phyloP scores from a whole-genome alignment of 1,140 invertebrate genomes.

The Chrysopa pallens region DNA sequence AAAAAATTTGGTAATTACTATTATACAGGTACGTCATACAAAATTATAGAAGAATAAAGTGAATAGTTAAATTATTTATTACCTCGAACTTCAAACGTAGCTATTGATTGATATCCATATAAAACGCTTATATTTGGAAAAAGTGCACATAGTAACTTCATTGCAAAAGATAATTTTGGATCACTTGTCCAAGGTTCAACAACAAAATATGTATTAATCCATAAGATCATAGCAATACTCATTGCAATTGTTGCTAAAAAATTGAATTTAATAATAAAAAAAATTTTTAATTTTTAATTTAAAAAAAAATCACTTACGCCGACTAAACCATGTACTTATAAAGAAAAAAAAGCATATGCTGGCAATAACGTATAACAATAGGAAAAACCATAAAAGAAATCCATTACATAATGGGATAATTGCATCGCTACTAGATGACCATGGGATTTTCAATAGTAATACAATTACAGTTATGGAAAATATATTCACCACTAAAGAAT shows the following conservation, averaged over 20 bases:
- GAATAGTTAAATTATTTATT: background rate
- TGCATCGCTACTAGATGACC: slow-evolving; percentile 15
- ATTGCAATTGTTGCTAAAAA: slow-evolving; percentile 15
- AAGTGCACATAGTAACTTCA: slow-evolving; percentile 10
- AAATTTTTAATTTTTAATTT: background rate
- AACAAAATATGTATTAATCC: slow-evolving; percentile 5
- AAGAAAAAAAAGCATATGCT: slow-evolving; percentile 25
- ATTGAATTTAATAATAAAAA: background rate
- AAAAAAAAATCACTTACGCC: slow-evolving; percentile 22
- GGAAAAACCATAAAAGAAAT: slow-evolving; percentile 27
- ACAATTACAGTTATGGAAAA: slow-evolving; percentile 27
- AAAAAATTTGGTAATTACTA: no score
- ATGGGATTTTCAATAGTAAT: slow-evolving; percentile 20
- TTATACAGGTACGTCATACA: no score
- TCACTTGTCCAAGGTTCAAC: slow-evolving; percentile 9
- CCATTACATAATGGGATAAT: slow-evolving; percentile 25
- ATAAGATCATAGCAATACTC: slow-evolving; percentile 3
- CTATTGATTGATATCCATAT: slow-evolving; percentile 15
- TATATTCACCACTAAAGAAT: slow-evolving; percentile 32
- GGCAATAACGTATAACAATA: slow-evolving; percentile 27
- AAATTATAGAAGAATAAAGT: no score
- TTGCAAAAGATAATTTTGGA: background rate
- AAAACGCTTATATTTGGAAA: slow-evolving; percentile 17
- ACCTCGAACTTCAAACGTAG: slow-evolving; percentile 17
- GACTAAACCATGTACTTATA: slow-evolving; percentile 31